Percentiles rank a stretch among this genome's conserved stretches.
These are phyloP conservation scores for Megathymus violae DNA, from an alignment of 1,140 invertebrate genomes.

Conservation along the genomic window DNA sequence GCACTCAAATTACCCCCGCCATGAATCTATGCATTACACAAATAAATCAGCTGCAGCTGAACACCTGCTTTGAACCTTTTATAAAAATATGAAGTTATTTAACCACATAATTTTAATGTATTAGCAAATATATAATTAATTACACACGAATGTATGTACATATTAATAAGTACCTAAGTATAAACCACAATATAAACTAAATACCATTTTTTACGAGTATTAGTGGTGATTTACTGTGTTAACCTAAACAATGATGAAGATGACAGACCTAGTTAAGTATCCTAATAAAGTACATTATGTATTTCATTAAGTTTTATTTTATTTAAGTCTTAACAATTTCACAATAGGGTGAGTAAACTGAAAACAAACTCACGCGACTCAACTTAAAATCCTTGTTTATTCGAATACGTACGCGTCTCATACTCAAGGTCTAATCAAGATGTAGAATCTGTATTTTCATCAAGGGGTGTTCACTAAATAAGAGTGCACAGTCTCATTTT, in stretches of 20 bases:
- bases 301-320: slow-evolving; percentile 57
- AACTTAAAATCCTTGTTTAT: no score
- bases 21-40: no score
- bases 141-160: slow-evolving; percentile 22
- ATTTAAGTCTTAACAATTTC: no score
- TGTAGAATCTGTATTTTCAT: no score
- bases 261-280: slow-evolving; percentile 76
- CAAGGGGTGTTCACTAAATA: no score
- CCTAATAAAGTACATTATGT: slow-evolving; percentile 80
- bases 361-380: no score
- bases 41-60: no score
- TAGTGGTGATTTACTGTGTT: slow-evolving; percentile 68
- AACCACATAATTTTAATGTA: slow-evolving; percentile 8
- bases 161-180: slow-evolving; percentile 17
- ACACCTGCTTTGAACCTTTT: slow-evolving; percentile 5
- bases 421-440: no score
- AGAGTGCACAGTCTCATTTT: no score
- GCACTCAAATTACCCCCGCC: no score
- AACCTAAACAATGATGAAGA: slow-evolving; percentile 60
- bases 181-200: slow-evolving; percentile 30
- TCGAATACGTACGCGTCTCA: no score
- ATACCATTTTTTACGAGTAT: slow-evolving; percentile 70
- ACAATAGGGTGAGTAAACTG: no score
- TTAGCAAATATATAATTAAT: slow-evolving; percentile 8
- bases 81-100: background rate